Evolutionary conservation across 2,888 invertebrate species (phyloP).

Genomic region (Monochamus alternatus): DNA sequence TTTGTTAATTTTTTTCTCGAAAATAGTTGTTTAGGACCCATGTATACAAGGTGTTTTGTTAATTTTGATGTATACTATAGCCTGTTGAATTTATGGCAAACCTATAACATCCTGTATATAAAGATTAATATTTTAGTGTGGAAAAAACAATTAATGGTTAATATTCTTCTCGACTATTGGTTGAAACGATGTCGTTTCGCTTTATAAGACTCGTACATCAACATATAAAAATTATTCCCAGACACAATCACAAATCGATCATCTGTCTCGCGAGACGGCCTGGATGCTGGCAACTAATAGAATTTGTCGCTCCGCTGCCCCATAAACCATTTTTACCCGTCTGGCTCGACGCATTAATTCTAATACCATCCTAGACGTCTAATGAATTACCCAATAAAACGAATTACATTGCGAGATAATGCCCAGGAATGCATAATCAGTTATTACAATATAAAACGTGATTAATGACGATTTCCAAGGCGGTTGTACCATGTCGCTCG

Average conservation of each 20-base stretch:
- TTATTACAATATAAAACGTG: conserved; percentile 15
- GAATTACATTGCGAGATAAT: conserved; percentile 14
- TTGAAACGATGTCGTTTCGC: too few species aligned
- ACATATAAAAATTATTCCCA: neutral
- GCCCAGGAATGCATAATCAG: conserved; percentile 10
- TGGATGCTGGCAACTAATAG: neutral
- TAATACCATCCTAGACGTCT: conserved; percentile 14
- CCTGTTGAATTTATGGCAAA: too few species aligned
- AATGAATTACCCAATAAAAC: conserved; percentile 23
- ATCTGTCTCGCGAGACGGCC: neutral
- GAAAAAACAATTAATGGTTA: too few species aligned
- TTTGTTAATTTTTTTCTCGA: too few species aligned
- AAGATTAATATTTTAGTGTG: too few species aligned
- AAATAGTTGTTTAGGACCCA: too few species aligned
- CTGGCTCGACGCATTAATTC: neutral
- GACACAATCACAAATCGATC: neutral
- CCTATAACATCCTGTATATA: too few species aligned
- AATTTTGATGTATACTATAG: too few species aligned
- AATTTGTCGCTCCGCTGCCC: neutral
- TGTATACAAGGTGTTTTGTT: too few species aligned
- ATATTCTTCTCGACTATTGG: too few species aligned
- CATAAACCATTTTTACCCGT: neutral
- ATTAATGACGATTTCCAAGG: conserved; percentile 19
- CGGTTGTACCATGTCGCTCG: too few species aligned
- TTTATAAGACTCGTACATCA: too few species aligned